Evolutionary conservation across 1,140 invertebrate species (phyloP).

Genomic region (Reticulitermes speratus): DNA sequence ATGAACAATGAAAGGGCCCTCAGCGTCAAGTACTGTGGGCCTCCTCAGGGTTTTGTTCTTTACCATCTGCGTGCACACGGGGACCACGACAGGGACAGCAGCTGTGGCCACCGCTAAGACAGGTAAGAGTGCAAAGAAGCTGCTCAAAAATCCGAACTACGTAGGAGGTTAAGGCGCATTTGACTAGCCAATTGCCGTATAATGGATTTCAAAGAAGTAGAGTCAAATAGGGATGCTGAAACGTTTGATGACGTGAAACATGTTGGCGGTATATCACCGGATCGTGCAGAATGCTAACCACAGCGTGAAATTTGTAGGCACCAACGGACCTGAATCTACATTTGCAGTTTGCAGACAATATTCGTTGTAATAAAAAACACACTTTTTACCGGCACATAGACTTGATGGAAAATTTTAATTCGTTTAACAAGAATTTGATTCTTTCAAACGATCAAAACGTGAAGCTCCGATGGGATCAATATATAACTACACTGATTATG

Average conservation of each 20-base stretch:
- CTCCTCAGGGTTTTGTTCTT: neutral
- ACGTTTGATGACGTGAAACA: neutral
- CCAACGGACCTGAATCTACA: too few relatives aligned
- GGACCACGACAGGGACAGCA: neutral
- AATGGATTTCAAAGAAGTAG: neutral
- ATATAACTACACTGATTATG: too few relatives aligned
- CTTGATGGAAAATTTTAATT: too few relatives aligned
- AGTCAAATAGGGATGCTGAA: neutral
- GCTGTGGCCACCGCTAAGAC: neutral
- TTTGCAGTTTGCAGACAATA: too few relatives aligned
- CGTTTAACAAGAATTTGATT: too few relatives aligned
- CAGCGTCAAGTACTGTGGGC: neutral
- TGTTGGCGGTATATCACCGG: neutral
- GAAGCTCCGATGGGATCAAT: too few relatives aligned
- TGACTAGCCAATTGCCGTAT: neutral
- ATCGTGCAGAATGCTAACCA: neutral
- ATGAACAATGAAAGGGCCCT: constrained; percentile 5
- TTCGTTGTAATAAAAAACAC: too few relatives aligned
- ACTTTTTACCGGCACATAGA: too few relatives aligned
- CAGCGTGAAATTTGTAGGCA: neutral
- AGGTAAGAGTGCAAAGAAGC: neutral
- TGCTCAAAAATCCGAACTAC: too few relatives aligned
- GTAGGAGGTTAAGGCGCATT: neutral
- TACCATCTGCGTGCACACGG: neutral
- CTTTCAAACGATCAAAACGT: too few relatives aligned